Base-by-base conservation (phyloP, 2,797 vertebrate genomes). In the Arrhamphus sclerolepis region DNA sequence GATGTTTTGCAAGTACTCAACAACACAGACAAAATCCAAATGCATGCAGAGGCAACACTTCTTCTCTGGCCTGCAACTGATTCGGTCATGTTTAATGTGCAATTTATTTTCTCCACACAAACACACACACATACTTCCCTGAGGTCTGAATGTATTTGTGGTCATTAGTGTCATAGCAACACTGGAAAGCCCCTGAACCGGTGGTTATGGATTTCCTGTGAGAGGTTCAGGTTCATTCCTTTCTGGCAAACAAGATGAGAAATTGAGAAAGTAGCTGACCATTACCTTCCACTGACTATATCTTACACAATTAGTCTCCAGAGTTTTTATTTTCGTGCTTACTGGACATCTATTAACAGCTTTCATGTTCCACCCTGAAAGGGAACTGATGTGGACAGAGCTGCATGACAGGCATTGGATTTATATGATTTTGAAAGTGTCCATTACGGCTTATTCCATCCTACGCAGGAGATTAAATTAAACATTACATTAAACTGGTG, bases 111-210 rank as follows among this genome's bases (percentile, higher is more conserved):
- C 58, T 73, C 59, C 31, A 34, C 31, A 34, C 61, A 60, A 48
- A 38, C 24, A 26, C 61, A 60, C 52, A 38, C 24, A 26, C 61
- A 60, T 49, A 38, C 46, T 40, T 49, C 56, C 52, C 44, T 10
- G 20, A 55, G 75, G 75, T 78, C 66, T 57, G 61, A 68, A 43
- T 55, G n/a, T 72, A 62, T 85, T 81, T 82, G 73, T 83, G 61
- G 43, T 75, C 66, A 63, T 80, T 55, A 46, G 28, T 72, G 49
- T 71, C 81, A 49, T 80, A 24, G 77, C 73, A 83, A 86, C 83
- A 40, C 1, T 81, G 83, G 82, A 85, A 86, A 86, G 1, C 73
- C 72, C 81, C 71, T 1, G 2, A 3, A 22, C 28, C 10, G 24
- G 56, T 51, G 38, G 44, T 9, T 44, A 56, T 54, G 50, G 44